Base-by-base conservation (phyloP, 2,113 vertebrate genomes). In the Stigmatopora nigra region DNA sequence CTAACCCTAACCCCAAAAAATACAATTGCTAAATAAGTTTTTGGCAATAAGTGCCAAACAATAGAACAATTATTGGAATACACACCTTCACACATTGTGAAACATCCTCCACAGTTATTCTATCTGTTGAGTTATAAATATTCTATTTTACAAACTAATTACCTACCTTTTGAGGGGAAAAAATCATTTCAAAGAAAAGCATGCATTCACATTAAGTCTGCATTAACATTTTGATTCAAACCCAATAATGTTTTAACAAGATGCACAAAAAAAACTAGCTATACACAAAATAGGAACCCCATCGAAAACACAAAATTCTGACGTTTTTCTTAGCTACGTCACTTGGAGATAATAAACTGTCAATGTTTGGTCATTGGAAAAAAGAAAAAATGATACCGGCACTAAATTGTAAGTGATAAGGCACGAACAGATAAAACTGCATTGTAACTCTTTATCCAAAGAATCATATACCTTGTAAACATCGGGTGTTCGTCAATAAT, bases 321-420 rank as follows among this genome's bases (percentile, higher is more conserved):
- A 55, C 2, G 0, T 3, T 25, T 53, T 14, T 7, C 13, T 55
- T 55, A 12, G 20, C 5, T 20, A 55, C 13, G 4, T 55, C 5
- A 55, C 25, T 56, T 10, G 46, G 15, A 13, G 14, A 13, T 12
- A 60, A 6, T 20, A 35, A 9, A 36, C 35, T 17, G 12, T 41
- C 38, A 44, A 60, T 11, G n/a, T 61, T 61, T 60, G 57, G 17
- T 60, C 35, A 60, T n/a, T 11, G 38, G n/a, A 41, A 36, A 58
- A 31, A 11, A 35, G 31, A 31, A 0, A 31, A 60, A 13, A 5
- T n/a, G 38, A 44, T 19, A 61, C 2, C 0, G 38, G 38, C 36
- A 44, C 38, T 5, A 41, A 61, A 61, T 0, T 11, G 17, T 4
- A 11, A 41, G 17, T 4, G 5, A 41, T 41, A 17, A 16, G 35